Evolutionary conservation across 35 echinoderm and acorn worm genomes (phyloP), one percentile per base, ranked within the genome.

Genomic region (Apostichopus japonicus): DNA sequence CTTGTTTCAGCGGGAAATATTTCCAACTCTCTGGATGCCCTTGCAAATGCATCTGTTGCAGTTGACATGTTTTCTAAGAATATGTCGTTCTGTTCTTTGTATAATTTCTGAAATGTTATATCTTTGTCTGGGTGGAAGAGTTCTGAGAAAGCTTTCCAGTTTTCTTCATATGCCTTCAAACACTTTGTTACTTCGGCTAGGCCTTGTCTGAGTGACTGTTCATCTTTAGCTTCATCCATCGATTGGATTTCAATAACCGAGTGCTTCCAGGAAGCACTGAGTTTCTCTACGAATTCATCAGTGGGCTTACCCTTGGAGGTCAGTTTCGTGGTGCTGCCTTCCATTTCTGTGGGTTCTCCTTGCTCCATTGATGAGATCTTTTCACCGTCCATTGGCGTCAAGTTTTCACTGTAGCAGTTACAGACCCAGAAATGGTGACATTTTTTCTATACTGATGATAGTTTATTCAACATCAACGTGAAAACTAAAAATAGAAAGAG

Each of bases 51-150:
- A 78, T 78, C 76, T 78, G 10, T 78, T 10, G 76, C 76, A 15
- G 76, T 78, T 78, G 24, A 78, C 76, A 78, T 78, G n/a, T 78
- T 78, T 22, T 23, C n/a, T 22, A 78, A 78, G n/a, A 78, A 78
- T 27, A 78, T n/a, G n/a, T 78, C 76, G 21, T 78, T 78, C 8
- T 65, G 8, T 65, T 65, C 15, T 15, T 65, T 15, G 15, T 65
- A 78, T n/a, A 78, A 78, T n/a, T 78, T n/a, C 21, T 78, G 10
- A 27, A 78, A 78, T 23, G 4, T 1, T 16, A 8, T 21, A 0
- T 22, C 21, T 78, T 78, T 21, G 8, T 78, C 76, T 17, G 76
- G 21, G 24, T 78, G 76, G 76, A 78, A 23, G 10, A 78, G 21
- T 13, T n/a, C 21, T 78, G 21, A 10, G 21, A 78, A 22, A 27